Base-by-base conservation (phyloP, 2,113 vertebrate species). In the Leucosticte australis region DNA sequence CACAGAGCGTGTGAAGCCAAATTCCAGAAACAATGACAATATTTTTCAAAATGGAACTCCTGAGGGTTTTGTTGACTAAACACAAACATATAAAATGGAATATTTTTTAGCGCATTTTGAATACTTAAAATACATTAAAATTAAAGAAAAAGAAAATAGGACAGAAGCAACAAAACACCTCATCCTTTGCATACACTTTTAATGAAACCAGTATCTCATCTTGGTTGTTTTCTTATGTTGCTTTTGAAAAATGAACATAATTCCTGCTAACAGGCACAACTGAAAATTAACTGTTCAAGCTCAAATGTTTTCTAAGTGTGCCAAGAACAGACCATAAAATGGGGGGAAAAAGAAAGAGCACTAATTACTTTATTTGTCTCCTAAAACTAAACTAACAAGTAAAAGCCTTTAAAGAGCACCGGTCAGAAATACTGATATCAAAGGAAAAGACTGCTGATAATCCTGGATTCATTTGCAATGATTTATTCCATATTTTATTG, bases 401-500 rank as follows among this genome's bases (percentile, higher is more conserved):
- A 90, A 62, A 87, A 90, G 57, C 31, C 79, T 92, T 90, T 94
- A 92, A 94, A 96, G 85, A 90, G 69, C 41, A 87, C 76, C 44
- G 23, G 69, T 88, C 88, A 83, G 52, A 92, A 95, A 93, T 14
- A 75, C 49, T 65, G 76, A 68, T 96, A 96, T 87, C 90, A 96
- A 93, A 96, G 67, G 57, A 69, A 82, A 60, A 93, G 49, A 10
- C 60, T 84, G 46, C 31, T 89, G 79, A 89, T 96, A 92, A 96
- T 87, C 73, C 59, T 60, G 49, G 65, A 89, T 87, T 82, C 76
- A 93, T 90, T 84, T 87, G 77, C 86, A 84, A 35, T 90, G 33
- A 90, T 94, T 94, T 94, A 83, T 94, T 87, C 80, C 30, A 35
- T 90, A 89, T 95, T 96, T 96, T 94, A 96, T 96, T 84, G 88